Evolutionary conservation across 2,113 vertebrate species (phyloP).

Genomic region (Coracopsis vasa): DNA sequence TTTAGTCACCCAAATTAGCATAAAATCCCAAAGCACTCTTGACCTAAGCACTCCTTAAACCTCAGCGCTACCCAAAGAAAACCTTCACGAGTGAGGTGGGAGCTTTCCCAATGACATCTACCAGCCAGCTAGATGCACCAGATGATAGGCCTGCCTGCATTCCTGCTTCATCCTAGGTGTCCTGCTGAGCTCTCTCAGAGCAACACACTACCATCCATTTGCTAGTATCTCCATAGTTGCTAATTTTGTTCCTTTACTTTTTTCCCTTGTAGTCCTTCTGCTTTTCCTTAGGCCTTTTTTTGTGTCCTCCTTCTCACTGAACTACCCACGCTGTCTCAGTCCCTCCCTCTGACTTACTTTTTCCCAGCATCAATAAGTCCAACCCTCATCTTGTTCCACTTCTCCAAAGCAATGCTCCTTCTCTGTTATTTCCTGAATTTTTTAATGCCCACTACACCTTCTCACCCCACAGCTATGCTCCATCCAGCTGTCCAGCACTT

Average conservation of each 20-base stretch:
- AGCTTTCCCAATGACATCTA: background rate
- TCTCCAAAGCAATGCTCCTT: background rate
- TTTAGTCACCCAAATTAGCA: slow-evolving; percentile 10
- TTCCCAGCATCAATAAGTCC: background rate
- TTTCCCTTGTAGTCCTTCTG: background rate
- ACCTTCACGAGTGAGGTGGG: background rate
- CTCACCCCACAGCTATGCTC: background rate
- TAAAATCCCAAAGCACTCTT: background rate
- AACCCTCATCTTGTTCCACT: background rate
- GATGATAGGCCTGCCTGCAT: background rate
- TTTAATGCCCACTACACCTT: background rate
- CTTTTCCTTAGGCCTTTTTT: background rate
- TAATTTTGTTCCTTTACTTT: background rate
- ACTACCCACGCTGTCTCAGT: background rate
- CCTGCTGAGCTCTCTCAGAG: background rate
- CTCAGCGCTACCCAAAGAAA: background rate
- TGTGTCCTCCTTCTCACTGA: background rate
- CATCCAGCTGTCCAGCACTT: background rate
- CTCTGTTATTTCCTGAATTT: background rate
- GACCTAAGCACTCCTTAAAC: background rate
- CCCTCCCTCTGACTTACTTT: slow-evolving; percentile 25
- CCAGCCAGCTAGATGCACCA: background rate
- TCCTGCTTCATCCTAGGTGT: background rate
- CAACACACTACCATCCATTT: fast-evolving
- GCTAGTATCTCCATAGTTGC: background rate